Evolutionary conservation across 1,140 invertebrate species (phyloP).

Genomic region (Leptopilina clavipes): DNA sequence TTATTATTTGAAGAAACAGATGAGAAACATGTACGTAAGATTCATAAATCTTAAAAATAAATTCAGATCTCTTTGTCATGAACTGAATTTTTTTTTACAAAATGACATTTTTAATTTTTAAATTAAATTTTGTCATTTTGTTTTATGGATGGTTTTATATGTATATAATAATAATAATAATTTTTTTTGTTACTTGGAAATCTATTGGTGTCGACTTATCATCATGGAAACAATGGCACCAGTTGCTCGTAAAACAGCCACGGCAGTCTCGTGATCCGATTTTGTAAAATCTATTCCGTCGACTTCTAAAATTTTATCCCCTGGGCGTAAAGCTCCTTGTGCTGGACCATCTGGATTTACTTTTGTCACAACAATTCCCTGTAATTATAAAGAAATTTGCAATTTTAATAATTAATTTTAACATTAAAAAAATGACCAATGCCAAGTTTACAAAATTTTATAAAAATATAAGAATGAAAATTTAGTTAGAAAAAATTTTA

Average conservation of each 20-base stretch:
- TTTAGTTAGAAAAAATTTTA: slow-evolving; percentile 53
- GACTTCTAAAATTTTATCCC: slow-evolving; percentile 79
- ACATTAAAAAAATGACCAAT: no score
- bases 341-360: slow-evolving; percentile 76
- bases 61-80: neutral
- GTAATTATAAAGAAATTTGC: slow-evolving; percentile 42
- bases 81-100: neutral
- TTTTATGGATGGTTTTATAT: neutral
- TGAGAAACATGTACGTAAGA: neutral
- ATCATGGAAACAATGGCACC: slow-evolving; percentile 76
- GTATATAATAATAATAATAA: neutral
- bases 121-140: slow-evolving; percentile 7
- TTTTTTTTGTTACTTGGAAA: neutral
- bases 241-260: slow-evolving; percentile 73
- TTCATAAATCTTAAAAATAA: neutral
- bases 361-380: slow-evolving; percentile 78
- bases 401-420: neutral
- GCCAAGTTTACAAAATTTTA: no score
- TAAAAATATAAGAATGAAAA: no score
- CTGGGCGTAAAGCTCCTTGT: slow-evolving; percentile 74
- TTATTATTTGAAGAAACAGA: neutral
- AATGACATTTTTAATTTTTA: neutral
- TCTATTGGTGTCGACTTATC: slow-evolving; percentile 74
- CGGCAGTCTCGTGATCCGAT: slow-evolving; percentile 75
- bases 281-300: slow-evolving; percentile 79